Conservation (phyloP, 1,140 invertebrate genomes). For the Tenebrio molitor region DNA sequence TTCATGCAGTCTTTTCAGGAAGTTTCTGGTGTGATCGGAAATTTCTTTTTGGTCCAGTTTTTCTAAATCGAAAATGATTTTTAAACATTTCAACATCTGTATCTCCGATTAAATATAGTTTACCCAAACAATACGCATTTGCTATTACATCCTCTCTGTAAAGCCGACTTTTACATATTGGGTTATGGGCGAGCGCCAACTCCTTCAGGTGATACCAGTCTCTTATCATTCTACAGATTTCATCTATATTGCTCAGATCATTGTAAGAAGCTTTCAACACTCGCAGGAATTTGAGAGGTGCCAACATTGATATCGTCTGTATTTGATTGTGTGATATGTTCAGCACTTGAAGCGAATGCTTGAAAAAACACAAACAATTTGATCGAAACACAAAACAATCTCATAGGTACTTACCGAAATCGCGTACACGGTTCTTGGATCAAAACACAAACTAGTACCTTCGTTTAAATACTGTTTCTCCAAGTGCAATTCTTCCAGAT, state of each 20-base stretch:
- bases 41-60: conserved; percentile 69
- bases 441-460: conserved; percentile 76
- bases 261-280: conserved; percentile 69
- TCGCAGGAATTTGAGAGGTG: conserved; percentile 65
- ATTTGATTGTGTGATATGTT: conserved; percentile 71
- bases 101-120: conserved; percentile 22
- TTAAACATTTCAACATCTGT: no score
- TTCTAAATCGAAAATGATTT: conserved; percentile 59
- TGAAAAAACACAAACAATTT: no score
- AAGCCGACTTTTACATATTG: conserved; percentile 71
- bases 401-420: conserved; percentile 75
- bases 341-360: conserved; percentile 68
- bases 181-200: conserved; percentile 73
- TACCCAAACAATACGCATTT: conserved; percentile 72
- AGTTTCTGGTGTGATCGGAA: conserved; percentile 66
- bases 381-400: no score
- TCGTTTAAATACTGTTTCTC: conserved; percentile 74
- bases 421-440: conserved; percentile 72
- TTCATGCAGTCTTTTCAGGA: conserved; percentile 70
- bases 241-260: conserved; percentile 66
- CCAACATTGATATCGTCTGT: conserved; percentile 64
- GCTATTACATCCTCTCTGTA: conserved; percentile 78
- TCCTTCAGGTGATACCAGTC: conserved; percentile 70
- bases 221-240: conserved; percentile 69
- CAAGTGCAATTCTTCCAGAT: conserved; percentile 76